Evolutionary conservation across 2,888 invertebrate species (phyloP), one percentile per base, ranked within the genome.

Genomic region (Phlogophora meticulosa): DNA sequence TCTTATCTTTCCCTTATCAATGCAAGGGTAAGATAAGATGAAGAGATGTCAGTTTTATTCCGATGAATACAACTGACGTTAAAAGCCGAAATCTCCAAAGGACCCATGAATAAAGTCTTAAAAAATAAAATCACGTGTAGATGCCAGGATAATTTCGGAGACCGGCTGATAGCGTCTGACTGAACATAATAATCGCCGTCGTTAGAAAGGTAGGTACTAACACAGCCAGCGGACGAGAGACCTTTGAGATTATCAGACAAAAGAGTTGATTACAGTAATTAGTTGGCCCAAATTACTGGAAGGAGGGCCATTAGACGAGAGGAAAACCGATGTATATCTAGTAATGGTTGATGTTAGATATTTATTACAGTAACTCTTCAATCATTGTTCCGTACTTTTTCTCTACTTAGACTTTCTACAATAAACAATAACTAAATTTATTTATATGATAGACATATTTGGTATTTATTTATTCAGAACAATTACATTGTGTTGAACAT

Each of bases 231-330:
- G 17, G 43, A 22, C 55, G 40, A 71, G 71, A 66, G 24, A 51
- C 74, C 72, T 69, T 81, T 73, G 68, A 75, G 74, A 73, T 81
- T 78, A 81, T 61, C 61, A 64, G 68, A 83, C 74, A 82, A 82
- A 79, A 61, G 69, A 68, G 57, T 71, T 65, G 58, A 83, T 81
- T 83, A 83, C 51, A 56, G 62, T 82, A 75, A 83, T 78, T 62
- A 72, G 65, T 52, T 56, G 24, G 59, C n/a, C 55, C 43, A 56
- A 75, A 78, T 78, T 51, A 56, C 52, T 40, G 28, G 28, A 51
- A 75, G 66, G 78, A 62, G 66, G 28, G 32, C 34, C 72, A 43
- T 11, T 11, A 64, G 52, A 32, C 28, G 9, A 40, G 17, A 11
- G 24, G 58, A 65, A 68, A 51, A 66, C 66, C 42, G 24, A 53